Conservation (phyloP, 1,140 invertebrate species). For the Adoxophyes honmai region DNA sequence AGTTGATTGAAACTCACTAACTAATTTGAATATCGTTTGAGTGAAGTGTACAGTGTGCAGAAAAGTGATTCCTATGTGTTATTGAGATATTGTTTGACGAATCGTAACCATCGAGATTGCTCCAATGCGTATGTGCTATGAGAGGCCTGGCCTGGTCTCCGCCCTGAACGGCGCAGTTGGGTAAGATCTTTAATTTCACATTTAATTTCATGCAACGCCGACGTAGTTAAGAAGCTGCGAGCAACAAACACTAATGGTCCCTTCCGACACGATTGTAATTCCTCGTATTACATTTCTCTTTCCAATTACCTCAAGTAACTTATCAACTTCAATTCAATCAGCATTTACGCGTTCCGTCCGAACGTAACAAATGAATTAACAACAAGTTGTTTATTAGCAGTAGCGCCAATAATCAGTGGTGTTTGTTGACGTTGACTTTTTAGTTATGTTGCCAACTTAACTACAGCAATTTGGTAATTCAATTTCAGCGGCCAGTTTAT, state of each 20-base stretch:
- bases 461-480: conserved; percentile 13
- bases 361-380: no score
- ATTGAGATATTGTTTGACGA: conserved; percentile 20
- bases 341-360: no score
- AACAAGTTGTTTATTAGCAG: no score
- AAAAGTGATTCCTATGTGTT: conserved; percentile 29
- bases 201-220: no score
- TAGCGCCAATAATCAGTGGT: neutral
- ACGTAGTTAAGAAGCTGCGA: no score
- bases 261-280: no score
- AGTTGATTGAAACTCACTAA: conserved; percentile 43
- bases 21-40: conserved; percentile 16
- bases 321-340: no score
- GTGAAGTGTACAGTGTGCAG: conserved; percentile 21
- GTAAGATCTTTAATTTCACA: conserved; percentile 37
- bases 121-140: conserved; percentile 74
- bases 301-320: no score
- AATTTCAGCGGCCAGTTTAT: neutral
- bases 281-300: no score
- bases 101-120: conserved; percentile 37
- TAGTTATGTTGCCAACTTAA: neutral
- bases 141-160: conserved; percentile 60
- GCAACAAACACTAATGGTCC: no score
- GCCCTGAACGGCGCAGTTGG: conserved; percentile 64
- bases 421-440: neutral